These are phyloP conservation scores for Sphecodes monilicornis DNA, from an alignment of 2,888 invertebrate genomes.

Conservation along the genomic window DNA sequence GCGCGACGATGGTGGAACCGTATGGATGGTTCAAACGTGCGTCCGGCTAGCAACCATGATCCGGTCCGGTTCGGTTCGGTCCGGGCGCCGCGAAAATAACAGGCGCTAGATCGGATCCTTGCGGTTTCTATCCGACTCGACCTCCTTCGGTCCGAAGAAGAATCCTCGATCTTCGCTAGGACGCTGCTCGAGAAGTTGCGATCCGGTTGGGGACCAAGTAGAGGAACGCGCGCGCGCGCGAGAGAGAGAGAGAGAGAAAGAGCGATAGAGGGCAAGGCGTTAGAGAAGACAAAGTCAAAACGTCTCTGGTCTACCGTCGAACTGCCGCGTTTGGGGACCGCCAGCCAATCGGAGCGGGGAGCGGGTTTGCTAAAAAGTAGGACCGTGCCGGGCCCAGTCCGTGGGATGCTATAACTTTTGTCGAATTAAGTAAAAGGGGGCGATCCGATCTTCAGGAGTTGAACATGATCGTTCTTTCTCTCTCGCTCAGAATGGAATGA, in stretches of 20 bases:
- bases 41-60: not conserved
- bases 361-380: slow-evolving; percentile 46
- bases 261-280: not conserved
- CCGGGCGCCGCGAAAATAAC: not conserved
- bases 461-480: not conserved
- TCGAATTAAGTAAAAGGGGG: slow-evolving; percentile 43
- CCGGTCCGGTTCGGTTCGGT: not conserved
- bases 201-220: slow-evolving; percentile 56
- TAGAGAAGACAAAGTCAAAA: slow-evolving; percentile 41
- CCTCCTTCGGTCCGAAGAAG: slow-evolving; percentile 28
- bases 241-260: slow-evolving; percentile 27
- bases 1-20: slow-evolving; percentile 69
- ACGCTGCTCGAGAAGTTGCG: slow-evolving; percentile 8
- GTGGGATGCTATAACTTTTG: slow-evolving; percentile 35
- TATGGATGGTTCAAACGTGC: not conserved
- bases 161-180: slow-evolving; percentile 22
- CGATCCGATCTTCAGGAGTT: slow-evolving; percentile 31
- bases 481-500: not conserved
- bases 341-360: slow-evolving; percentile 4
- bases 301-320: not conserved
- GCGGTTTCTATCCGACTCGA: slow-evolving; percentile 4
- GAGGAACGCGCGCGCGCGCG: not conserved
- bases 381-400: slow-evolving; percentile 7
- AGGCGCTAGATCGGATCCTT: not conserved
- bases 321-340: not conserved